Evolutionary conservation across 1,140 invertebrate genomes (phyloP).

Genomic region (Zaprionus taronus): DNA sequence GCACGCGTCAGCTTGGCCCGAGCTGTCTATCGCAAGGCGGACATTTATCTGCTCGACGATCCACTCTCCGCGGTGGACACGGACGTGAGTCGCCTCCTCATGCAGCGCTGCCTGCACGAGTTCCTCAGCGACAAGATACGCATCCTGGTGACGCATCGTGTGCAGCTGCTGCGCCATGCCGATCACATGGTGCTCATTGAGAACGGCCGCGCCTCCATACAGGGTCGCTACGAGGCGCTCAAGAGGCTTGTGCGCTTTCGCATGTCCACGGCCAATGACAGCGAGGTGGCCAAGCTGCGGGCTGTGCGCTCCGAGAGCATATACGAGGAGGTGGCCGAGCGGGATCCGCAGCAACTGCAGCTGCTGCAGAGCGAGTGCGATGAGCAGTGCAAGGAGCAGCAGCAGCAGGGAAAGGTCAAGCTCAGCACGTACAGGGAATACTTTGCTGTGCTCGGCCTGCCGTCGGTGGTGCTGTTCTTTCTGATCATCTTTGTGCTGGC

Average conservation of each 20-base stretch:
- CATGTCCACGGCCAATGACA: conserved; percentile 74
- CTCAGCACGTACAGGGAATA: conserved; percentile 88
- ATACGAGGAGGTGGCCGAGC: conserved; percentile 51
- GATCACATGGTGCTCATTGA: conserved; percentile 88
- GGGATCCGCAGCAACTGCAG: conserved; percentile 51
- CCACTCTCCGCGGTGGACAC: conserved; percentile 93
- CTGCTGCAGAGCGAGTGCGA: conserved; percentile 55
- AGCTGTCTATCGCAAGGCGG: conserved; percentile 86
- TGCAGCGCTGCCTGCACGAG: conserved; percentile 89
- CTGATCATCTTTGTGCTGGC: conserved; percentile 87
- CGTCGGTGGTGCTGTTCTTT: conserved; percentile 86
- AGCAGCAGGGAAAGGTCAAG: conserved; percentile 84
- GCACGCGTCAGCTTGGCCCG: conserved; percentile 88
- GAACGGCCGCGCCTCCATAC: conserved; percentile 85
- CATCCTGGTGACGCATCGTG: conserved; percentile 94
- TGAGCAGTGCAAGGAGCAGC: conserved; percentile 83
- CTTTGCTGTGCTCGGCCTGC: conserved; percentile 88
- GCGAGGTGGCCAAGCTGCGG: conserved; percentile 54
- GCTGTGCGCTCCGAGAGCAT: conserved; percentile 59
- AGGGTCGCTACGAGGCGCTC: conserved; percentile 83
- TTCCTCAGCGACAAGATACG: conserved; percentile 90
- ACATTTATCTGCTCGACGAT: conserved; percentile 92
- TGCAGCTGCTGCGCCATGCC: conserved; percentile 92
- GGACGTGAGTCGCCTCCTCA: conserved; percentile 91
- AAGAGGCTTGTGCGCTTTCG: conserved; percentile 66